A percentile compares a stretch with the other conserved stretches of the same genome.
Evolutionary conservation across 2,113 vertebrate species (phyloP).

Genomic region (Larimichthys crocea): DNA sequence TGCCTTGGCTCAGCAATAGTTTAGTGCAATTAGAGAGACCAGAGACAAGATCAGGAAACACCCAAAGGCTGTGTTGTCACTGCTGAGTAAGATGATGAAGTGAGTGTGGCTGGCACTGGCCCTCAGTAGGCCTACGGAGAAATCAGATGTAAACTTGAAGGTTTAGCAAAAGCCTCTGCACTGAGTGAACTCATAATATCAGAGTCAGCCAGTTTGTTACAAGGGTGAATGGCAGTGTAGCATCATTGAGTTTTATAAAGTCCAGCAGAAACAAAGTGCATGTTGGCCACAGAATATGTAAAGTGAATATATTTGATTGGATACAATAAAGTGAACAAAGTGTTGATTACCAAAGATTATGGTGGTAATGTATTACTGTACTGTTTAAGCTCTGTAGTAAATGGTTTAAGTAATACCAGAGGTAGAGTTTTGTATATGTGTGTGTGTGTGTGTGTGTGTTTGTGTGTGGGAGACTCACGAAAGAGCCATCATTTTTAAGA

Average conservation of each 20-base stretch:
- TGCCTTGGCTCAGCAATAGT: slow-evolving; percentile 51
- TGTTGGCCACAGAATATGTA: neutral
- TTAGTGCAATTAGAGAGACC: slow-evolving; percentile 56
- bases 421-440: neutral
- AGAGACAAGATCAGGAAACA: slow-evolving; percentile 71
- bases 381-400: slow-evolving; percentile 10
- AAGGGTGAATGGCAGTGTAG: neutral
- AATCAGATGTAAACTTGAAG: slow-evolving; percentile 57
- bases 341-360: neutral
- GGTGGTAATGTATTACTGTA: neutral
- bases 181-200: slow-evolving; percentile 33
- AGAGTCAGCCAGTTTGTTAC: slow-evolving; percentile 20
- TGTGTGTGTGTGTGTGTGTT: neutral
- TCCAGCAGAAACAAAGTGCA: slow-evolving; percentile 2
- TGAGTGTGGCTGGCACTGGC: slow-evolving; percentile 68
- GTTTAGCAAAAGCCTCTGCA: slow-evolving; percentile 42
- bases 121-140: slow-evolving; percentile 53
- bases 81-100: slow-evolving; percentile 59
- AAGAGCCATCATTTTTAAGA: slow-evolving; percentile 35
- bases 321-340: slow-evolving; percentile 3
- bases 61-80: slow-evolving; percentile 63
- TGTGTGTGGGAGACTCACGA: neutral
- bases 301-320: slow-evolving; percentile 6
- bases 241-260: neutral
- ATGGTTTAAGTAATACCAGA: neutral